Evolutionary conservation across 1,140 invertebrate genomes (phyloP).

Genomic region (Patella vulgata): DNA sequence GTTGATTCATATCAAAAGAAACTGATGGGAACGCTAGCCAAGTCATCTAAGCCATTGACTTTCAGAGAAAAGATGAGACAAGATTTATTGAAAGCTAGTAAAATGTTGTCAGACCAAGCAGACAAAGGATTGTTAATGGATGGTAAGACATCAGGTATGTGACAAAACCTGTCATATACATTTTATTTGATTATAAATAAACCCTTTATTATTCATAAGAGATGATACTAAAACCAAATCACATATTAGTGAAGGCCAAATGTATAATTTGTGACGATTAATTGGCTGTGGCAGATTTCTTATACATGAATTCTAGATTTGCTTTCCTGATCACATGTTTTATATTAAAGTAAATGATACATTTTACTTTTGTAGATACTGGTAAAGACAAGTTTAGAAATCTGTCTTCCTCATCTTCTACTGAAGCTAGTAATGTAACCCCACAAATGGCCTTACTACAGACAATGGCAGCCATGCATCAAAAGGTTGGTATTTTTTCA

Average conservation of each 20-base stretch:
- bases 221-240: background rate
- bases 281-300: background rate
- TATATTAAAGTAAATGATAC: background rate
- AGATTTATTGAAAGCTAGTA: conserved; percentile 47
- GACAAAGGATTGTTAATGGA: background rate
- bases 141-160: background rate
- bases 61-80: conserved; percentile 61
- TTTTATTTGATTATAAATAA: background rate
- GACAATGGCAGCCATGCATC: conserved; percentile 64
- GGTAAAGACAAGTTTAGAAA: conserved; percentile 2
- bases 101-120: conserved; percentile 37
- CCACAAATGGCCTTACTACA: conserved; percentile 63
- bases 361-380: background rate
- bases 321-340: background rate
- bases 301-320: background rate
- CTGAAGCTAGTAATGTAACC: conserved; percentile 38
- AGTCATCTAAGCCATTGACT: conserved; percentile 37
- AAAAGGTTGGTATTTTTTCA: conserved; percentile 45
- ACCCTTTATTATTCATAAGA: background rate
- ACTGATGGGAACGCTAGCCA: background rate
- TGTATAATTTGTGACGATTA: background rate
- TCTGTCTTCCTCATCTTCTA: background rate
- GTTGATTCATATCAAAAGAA: background rate
- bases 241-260: background rate
- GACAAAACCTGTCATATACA: background rate